Base-by-base conservation (phyloP, 30 jellyfish, hydroid and myxozoan genomes). In the Aurelia sp. region DNA sequence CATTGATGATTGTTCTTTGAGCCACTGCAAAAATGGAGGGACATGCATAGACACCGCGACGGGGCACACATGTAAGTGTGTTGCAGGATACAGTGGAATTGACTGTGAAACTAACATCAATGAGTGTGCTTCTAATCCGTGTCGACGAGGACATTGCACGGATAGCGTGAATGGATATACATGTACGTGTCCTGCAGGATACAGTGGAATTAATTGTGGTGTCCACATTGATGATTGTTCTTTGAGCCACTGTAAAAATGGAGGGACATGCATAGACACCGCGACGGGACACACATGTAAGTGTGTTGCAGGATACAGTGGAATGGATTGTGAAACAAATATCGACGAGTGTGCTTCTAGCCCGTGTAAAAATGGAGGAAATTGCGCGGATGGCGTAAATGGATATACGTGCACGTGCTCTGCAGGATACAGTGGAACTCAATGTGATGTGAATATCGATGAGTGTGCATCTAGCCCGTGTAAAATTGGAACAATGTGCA, bases 281-380 rank as follows among this genome's bases (percentile, higher is more conserved):
- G 75, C 73, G n/a, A 85, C 74, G 53, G 60, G n/a, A 10, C 75
- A 73, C 21, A 8, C 5, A 19, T 88, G 96, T 68, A 64, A 24
- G 22, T 88, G 96, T 69, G 68, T 84, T 0, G 91, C 96, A 9
- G 96, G 96, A 1, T 88, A 38, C 70, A 78, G 70, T 27, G 96
- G 96, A 57, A 71, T 67, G 3, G 61, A 72, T 13, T 88, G 96
- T 61, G 96, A 77, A 15, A 13, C 18, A 2, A 44, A 44, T 3
- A 44, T 44, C 55, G 15, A 44, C 7, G 55, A 44, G 55, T 44
- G 55, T 44, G 55, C 55, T 0, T 44, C 55, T 44, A 44, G 15
- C 55, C 55, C 55, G 55, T 44, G 55, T 44, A 12, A 8, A 44
- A 44, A 9, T 44, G 16, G 55, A 44, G 55, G 55, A 7, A 44